Base-by-base conservation (phyloP, 2,797 vertebrate genomes). In the Chelonia mydas region DNA sequence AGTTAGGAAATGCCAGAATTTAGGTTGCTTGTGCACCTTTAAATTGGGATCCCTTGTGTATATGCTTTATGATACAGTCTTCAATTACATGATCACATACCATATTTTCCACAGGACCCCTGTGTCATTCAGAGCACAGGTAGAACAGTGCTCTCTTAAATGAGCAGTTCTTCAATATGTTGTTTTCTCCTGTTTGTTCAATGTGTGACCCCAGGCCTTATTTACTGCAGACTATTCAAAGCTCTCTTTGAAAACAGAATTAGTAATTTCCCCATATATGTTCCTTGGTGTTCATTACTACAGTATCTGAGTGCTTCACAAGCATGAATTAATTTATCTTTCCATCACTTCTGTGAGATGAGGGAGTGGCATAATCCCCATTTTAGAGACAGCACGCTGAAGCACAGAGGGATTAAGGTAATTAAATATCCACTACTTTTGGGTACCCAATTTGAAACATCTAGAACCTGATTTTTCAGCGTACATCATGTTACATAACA, bases 161-260 rank as follows among this genome's bases (percentile, higher is more conserved):
- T 5, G 61, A 55, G 25, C 77, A 90, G 28, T 17, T 91, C 41
- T 59, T 91, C 61, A 82, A 17, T 28, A 77, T 49, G 49, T 77
- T 47, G 13, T 45, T 76, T 45, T 47, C 41, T 47, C 11, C 41
- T 15, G 23, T 37, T 45, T 45, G 6, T 47, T 45, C 37, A 23
- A 23, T 41, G 41, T 74, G 41, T 28, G 12, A 47, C 41, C 25
- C 7, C 41, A 21, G 77, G 12, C 45, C 84, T 93, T 54, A 65
- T 95, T 90, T 93, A 81, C 92, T 81, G 49, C 51, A 25, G 81
- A 55, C 57, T 95, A 4, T 83, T 89, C 51, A 95, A 83, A 84
- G 37, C 10, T 87, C 4, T 49, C 50, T 78, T 81, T 88, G 76
- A 84, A 90, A 65, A 86, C 90, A 61, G 59, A 6, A 79, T 89